phyloP scores from a whole-genome alignment of 1,140 invertebrate genomes.

The Orussus abietinus region DNA sequence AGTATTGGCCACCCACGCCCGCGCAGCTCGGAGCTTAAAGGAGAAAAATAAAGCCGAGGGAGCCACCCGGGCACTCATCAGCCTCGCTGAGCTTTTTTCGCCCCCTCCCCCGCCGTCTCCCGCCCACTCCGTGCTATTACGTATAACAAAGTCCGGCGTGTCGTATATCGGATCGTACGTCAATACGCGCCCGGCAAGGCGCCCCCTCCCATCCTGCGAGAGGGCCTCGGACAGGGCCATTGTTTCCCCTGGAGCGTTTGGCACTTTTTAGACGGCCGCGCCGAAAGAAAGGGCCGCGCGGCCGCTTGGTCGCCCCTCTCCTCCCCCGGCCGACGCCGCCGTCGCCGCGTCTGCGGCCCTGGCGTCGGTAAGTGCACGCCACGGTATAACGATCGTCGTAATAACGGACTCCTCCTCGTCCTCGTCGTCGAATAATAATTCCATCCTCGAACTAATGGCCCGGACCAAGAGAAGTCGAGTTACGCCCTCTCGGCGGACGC shows the following conservation, averaged over 20 bases:
- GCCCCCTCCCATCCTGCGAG: too few species aligned
- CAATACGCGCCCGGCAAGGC: conserved; percentile 33
- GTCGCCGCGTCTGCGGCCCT: too few species aligned
- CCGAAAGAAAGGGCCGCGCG: not conserved
- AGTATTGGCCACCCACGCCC: conserved; percentile 52
- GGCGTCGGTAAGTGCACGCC: too few species aligned
- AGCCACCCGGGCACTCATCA: conserved; percentile 30
- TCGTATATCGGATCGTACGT: conserved; percentile 43
- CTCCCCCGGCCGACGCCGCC: too few species aligned
- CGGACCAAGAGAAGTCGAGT: too few species aligned
- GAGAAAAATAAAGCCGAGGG: conserved; percentile 22
- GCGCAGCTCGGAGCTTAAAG: conserved; percentile 8
- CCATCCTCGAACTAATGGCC: too few species aligned
- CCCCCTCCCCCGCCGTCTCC: not conserved
- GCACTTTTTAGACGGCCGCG: too few species aligned
- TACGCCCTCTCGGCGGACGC: too few species aligned
- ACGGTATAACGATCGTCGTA: too few species aligned
- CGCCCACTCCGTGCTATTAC: conserved; percentile 31
- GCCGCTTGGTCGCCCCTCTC: conserved; percentile 9
- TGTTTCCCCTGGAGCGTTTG: too few species aligned
- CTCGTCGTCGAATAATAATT: too few species aligned
- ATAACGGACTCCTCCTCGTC: too few species aligned
- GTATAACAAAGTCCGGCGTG: conserved; percentile 47
- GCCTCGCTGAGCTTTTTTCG: conserved; percentile 34
- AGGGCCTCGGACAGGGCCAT: not conserved